Evolutionary conservation across 1,140 invertebrate species (phyloP), one percentile per base, ranked within the genome.

Genomic region (Plutomurus gul): DNA sequence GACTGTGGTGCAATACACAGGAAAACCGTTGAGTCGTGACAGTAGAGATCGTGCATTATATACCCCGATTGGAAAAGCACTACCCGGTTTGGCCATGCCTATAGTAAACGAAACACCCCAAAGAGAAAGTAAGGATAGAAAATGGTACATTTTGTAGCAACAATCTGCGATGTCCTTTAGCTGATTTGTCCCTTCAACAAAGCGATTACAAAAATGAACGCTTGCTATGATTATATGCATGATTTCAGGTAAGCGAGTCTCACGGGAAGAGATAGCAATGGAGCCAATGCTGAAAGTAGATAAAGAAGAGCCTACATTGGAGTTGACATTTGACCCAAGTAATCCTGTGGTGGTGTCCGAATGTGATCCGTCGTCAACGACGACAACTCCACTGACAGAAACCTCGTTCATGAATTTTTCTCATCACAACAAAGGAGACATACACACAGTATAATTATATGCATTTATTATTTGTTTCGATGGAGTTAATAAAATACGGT

Each of bases 31-130:
- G 49, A 20, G 46, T 77, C 18, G 70, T 36, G n/a, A 30, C 79
- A 30, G 56, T 73, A 13, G 82, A 51, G 56, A 82, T 70, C 78
- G 82, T 36, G 76, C 79, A 10, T 33, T 79, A 6, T 83, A 75
- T 77, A 79, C 22, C 40, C 80, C 74, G 5, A 83, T 80, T 30
- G 56, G 77, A 8, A 81, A 76, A 81, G 65, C 77, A 25, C 43
- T 81, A 11, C 80, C 82, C 11, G 80, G 82, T 49, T 46, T 82
- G 22, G 80, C 82, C 4, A 83, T 80, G 71, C 80, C 80, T 43
- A 80, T 83, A 40, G 75, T 65, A 30, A 65, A 65, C 36, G 56
- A 65, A 65, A 65, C 56, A n/a, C 56, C 56, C 18, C 56, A 65
- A 27, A 25, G 56, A 30, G 56, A 65, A 65, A 65, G 56, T 65